Evolutionary conservation across 2,888 invertebrate genomes (phyloP).

Genomic region (Unio pictorum): DNA sequence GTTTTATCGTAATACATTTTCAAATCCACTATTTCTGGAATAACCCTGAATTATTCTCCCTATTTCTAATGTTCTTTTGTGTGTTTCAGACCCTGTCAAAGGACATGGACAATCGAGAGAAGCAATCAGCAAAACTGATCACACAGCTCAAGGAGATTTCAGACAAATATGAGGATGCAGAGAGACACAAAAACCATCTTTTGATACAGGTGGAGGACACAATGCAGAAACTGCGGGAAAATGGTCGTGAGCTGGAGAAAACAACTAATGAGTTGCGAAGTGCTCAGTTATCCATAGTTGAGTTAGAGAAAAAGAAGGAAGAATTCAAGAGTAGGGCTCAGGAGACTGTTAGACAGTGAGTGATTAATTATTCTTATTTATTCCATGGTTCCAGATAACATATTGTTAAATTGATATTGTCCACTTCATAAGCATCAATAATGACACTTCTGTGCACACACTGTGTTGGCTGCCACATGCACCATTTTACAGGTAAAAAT

Average conservation of each 20-base stretch:
- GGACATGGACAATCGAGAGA: conserved; percentile 61
- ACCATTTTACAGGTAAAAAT: too few species aligned
- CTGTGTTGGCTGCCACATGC: background rate
- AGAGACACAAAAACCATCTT: conserved; percentile 54
- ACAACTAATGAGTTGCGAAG: conserved; percentile 53
- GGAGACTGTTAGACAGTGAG: conserved; percentile 68
- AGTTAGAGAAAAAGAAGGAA: conserved; percentile 63
- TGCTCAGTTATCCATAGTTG: conserved; percentile 54
- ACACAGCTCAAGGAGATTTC: conserved; percentile 61
- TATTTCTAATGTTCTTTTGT: background rate
- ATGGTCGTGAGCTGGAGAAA: conserved; percentile 56
- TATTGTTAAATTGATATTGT: background rate
- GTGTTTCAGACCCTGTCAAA: conserved; percentile 60
- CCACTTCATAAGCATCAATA: background rate
- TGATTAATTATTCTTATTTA: conserved; percentile 7
- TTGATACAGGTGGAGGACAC: conserved; percentile 61
- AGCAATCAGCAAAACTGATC: conserved; percentile 59
- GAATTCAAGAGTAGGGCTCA: conserved; percentile 66
- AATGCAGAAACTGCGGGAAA: conserved; percentile 51
- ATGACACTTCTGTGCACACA: background rate
- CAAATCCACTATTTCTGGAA: too few species aligned
- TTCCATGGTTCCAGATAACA: background rate
- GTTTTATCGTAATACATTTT: too few species aligned
- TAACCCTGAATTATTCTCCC: too few species aligned
- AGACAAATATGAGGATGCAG: conserved; percentile 60